Evolutionary conservation across 1,140 invertebrate genomes (phyloP).

Genomic region (Macrocentrus cingulum): DNA sequence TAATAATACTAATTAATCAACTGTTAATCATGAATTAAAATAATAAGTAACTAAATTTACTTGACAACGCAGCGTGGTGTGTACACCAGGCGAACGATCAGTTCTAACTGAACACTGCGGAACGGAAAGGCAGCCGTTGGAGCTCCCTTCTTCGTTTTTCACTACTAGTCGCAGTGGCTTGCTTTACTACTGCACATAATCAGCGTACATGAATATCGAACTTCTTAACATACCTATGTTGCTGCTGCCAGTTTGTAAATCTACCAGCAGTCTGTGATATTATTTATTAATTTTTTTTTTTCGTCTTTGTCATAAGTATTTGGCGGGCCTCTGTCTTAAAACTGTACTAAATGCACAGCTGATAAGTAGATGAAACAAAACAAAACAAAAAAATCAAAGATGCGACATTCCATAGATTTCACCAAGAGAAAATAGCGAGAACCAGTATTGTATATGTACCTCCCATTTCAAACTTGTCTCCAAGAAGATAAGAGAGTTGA

Average conservation of each 20-base stretch:
- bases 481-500: not conserved
- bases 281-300: no score
- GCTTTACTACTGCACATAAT: not conserved
- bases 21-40: not conserved
- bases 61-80: not conserved
- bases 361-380: not conserved
- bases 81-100: conserved; percentile 10
- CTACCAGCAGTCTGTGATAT: not conserved
- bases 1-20: conserved; percentile 1
- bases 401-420: conserved; percentile 9
- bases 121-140: conserved; percentile 12
- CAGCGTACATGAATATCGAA: conserved; percentile 7
- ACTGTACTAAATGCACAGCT: not conserved
- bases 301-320: no score
- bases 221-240: not conserved
- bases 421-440: conserved; percentile 18
- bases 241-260: conserved; percentile 7
- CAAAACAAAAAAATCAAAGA: not conserved
- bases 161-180: conserved; percentile 11
- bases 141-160: conserved; percentile 8
- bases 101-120: conserved; percentile 12
- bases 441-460: no score
- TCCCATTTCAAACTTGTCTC: conserved; percentile 16
- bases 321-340: no score
- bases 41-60: conserved; percentile 1